Conservation (phyloP, 1,140 invertebrate genomes). For the Parapsyche elsis region DNA sequence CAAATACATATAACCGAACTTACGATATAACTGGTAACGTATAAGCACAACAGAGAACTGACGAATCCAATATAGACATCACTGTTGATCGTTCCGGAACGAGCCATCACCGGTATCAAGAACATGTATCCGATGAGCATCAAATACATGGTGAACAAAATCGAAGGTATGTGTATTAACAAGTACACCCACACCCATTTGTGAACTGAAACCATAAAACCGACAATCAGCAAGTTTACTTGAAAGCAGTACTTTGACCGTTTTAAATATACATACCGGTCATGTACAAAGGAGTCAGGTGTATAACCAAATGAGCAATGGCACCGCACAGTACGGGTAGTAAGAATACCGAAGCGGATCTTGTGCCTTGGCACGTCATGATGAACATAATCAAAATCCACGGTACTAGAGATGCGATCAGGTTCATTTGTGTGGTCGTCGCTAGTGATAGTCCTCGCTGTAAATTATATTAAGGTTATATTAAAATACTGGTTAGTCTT, state of each 20-base stretch:
- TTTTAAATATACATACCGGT: slow-evolving; percentile 37
- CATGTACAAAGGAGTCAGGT: slow-evolving; percentile 46
- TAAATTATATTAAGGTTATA: slow-evolving; percentile 10
- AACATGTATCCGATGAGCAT: slow-evolving; percentile 46
- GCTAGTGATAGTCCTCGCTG: slow-evolving; percentile 43
- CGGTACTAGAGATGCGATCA: slow-evolving; percentile 44
- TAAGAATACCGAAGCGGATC: slow-evolving; percentile 45
- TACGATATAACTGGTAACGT: slow-evolving; percentile 41
- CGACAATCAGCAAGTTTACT: no score
- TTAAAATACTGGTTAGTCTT: no score
- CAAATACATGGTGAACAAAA: slow-evolving; percentile 46
- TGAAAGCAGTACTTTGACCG: neutral
- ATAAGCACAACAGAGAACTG: slow-evolving; percentile 23
- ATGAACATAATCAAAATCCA: slow-evolving; percentile 41
- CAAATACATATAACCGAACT: neutral
- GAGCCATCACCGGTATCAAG: slow-evolving; percentile 51
- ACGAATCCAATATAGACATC: slow-evolving; percentile 51
- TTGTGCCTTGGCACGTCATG: slow-evolving; percentile 32
- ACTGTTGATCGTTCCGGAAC: slow-evolving; percentile 51
- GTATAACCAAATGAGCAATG: slow-evolving; percentile 46
- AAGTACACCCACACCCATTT: slow-evolving; percentile 53
- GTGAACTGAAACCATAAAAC: slow-evolving; percentile 50
- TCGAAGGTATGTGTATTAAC: slow-evolving; percentile 37
- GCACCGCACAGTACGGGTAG: slow-evolving; percentile 36
- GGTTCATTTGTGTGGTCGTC: slow-evolving; percentile 46